Conservation (phyloP, 2,888 invertebrate species). For the Yponomeuta sedellus region DNA sequence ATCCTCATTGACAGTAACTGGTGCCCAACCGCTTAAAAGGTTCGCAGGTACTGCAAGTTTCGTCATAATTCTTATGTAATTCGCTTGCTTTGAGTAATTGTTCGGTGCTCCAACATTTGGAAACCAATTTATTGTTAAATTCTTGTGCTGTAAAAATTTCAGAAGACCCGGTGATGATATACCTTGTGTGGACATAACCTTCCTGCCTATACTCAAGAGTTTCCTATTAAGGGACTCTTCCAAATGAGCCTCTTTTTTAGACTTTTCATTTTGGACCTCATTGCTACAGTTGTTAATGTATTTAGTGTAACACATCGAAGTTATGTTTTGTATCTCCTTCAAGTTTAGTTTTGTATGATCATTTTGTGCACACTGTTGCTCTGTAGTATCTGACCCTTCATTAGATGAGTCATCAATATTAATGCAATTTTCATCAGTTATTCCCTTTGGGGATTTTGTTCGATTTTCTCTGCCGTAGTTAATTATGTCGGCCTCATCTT, state of each 20-base stretch:
- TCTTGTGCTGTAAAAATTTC: constrained; percentile 52
- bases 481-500: constrained; percentile 6
- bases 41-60: constrained; percentile 31
- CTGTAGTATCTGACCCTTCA: constrained; percentile 23
- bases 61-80: constrained; percentile 45
- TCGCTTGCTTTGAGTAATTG: constrained; percentile 25
- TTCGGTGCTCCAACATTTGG: constrained; percentile 18
- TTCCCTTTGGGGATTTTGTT: background rate
- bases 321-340: constrained; percentile 42
- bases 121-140: constrained; percentile 49
- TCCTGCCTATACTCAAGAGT: constrained; percentile 57
- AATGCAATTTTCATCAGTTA: constrained; percentile 37
- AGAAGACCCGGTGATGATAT: constrained; percentile 50
- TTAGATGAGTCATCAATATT: constrained; percentile 47
- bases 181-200: constrained; percentile 45
- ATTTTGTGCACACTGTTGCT: background rate
- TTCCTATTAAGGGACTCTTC: constrained; percentile 51
- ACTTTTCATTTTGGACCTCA: background rate
- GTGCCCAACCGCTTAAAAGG: constrained; percentile 36
- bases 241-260: constrained; percentile 19
- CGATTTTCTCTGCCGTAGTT: constrained; percentile 6
- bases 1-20: constrained; percentile 20
- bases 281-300: constrained; percentile 22
- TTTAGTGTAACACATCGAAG: constrained; percentile 41
- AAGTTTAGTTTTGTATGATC: constrained; percentile 20